Base-by-base conservation (phyloP, 2,888 invertebrate genomes). In the Andrena camellia region DNA sequence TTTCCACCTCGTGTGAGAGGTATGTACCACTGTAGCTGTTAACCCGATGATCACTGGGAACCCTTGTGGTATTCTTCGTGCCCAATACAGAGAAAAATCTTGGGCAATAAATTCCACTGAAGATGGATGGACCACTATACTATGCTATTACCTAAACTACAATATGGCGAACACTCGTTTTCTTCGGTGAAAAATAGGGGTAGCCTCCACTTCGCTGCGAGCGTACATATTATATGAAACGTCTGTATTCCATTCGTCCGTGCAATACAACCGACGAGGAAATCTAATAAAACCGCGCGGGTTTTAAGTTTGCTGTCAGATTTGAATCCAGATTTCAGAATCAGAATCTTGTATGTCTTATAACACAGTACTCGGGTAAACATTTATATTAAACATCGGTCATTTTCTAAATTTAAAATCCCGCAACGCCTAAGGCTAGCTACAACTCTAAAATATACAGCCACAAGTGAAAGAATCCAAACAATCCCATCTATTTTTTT, bases 81-180 rank as follows among this genome's bases (percentile, higher is more conserved):
- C 26, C 50, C 50, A 29, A 81, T 76, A 66, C 66, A 54, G 54
- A 62, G 63, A 74, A 63, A 74, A 77, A 80, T 80, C 77, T 50
- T 48, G 35, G 13, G 69, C 70, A 75, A 83, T 84, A 83, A 83
- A 84, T 84, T 70, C 66, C 42, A 8, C 10, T 6, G 62, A 72
- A 74, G 83, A 84, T 83, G 68, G 79, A 84, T 84, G 83, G 50
- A n/a, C 75, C 72, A 48, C 72, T 74, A 64, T 62, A n/a, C 78
- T 60, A 76, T 76, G 68, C 71, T 69, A 78, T 79, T 79, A 83
- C 83, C 62, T 64, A 50, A 75, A 69, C 75, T 74, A 83, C 74
- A 66, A 83, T 83, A 79, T 71, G 66, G 78, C 70, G 54, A 26
- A 26, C 26, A 64, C 71, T 69, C 72, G 62, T 84, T 83, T 75